These are phyloP conservation scores for Lepidurus apus DNA, from an alignment of 1,140 invertebrate species.

Conservation along the genomic window DNA sequence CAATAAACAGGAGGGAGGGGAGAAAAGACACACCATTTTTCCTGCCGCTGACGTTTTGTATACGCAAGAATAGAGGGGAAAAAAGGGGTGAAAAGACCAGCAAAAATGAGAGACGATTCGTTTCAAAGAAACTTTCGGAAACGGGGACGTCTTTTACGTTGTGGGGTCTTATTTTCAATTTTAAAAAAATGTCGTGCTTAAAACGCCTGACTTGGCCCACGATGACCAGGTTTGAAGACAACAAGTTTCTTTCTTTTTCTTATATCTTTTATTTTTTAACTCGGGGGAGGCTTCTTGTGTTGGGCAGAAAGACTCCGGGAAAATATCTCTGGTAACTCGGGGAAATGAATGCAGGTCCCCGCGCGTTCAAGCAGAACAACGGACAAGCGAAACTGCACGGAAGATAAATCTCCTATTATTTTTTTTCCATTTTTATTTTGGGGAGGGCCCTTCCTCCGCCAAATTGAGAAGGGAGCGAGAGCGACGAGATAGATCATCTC, in stretches of 20 bases:
- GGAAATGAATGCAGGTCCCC: neutral
- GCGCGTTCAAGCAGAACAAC: constrained; percentile 14
- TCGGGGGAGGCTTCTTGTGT: neutral
- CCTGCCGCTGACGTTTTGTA: neutral
- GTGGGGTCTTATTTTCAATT: neutral
- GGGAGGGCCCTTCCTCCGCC: too few species aligned
- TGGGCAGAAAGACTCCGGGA: neutral
- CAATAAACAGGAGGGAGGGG: constrained; percentile 6
- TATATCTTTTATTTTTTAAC: neutral
- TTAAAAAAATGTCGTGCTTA: neutral
- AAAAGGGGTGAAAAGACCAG: neutral
- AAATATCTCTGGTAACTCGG: neutral
- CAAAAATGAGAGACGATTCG: neutral
- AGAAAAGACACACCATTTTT: constrained; percentile 7
- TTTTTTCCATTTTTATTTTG: neutral
- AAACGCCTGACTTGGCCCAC: neutral
- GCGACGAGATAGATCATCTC: neutral
- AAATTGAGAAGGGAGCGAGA: too few species aligned
- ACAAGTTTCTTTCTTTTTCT: neutral
- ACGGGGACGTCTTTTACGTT: neutral
- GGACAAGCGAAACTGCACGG: neutral
- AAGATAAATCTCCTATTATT: neutral
- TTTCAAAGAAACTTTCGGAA: neutral
- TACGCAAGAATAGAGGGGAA: neutral
- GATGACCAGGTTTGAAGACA: neutral